Evolutionary conservation across 2,797 vertebrate genomes (phyloP).

Genomic region (Pipistrellus kuhlii): DNA sequence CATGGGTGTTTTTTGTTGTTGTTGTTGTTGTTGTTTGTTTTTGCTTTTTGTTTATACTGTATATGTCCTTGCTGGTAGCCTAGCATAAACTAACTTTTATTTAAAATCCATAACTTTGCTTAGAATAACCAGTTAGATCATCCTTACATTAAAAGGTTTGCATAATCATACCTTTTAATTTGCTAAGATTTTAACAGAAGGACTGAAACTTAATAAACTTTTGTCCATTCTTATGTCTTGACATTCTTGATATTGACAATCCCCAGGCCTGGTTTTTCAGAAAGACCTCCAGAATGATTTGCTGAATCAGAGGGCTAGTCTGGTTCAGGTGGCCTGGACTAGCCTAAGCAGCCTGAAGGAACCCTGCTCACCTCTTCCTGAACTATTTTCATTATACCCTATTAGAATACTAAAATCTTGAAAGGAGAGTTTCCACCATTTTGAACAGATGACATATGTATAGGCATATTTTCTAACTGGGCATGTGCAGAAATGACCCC

Average conservation of each 20-base stretch:
- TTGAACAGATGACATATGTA: neutral
- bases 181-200: neutral
- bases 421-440: neutral
- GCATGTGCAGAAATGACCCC: neutral
- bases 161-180: neutral
- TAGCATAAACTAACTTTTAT: neutral
- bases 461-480: neutral
- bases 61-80: neutral
- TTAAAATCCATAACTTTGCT: neutral
- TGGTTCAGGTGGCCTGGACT: neutral
- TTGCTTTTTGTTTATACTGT: neutral
- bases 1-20: neutral
- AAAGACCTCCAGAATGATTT: neutral
- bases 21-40: neutral
- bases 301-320: neutral
- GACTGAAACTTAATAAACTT: neutral
- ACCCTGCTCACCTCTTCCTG: neutral
- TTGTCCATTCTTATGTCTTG: neutral
- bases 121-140: neutral
- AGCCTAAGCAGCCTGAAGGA: neutral
- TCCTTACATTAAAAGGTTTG: neutral
- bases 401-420: neutral
- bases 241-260: neutral
- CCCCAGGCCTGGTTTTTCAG: neutral
- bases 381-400: neutral